Base-by-base conservation (phyloP, 2,888 invertebrate species). In the Chorisops tibialis region DNA sequence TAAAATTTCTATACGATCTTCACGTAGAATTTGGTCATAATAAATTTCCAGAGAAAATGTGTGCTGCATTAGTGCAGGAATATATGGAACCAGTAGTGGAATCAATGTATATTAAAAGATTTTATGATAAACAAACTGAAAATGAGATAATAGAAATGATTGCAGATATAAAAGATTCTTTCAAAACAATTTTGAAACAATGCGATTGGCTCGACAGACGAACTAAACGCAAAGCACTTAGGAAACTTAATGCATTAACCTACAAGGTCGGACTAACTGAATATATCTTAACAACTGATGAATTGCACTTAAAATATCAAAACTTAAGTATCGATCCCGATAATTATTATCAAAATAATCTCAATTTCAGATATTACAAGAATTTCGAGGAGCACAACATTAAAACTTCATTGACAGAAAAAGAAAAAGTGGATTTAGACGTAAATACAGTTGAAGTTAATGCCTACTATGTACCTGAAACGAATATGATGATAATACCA, bases 121-220 rank as follows among this genome's bases (percentile, higher is more conserved):
- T 30, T 45, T 56, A 30, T 35, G 18, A 43, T 11, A 38, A 56
- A 5, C 30, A 45, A 30, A 14, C 18, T 1, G 45, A 14, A 5
- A 38, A 3, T 1, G 24, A 50, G 11, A 41, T 47, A 22, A 38
- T 64, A 21, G 14, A 39, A 16, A 38, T 39, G 35, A 64, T 64
- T 11, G 18, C 45, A 3, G 6, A 51, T 7, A 47, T 64, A 16
- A 64, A 41, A 43, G 35, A 30, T 2, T 22, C 43, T 14, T 51
- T 61, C 18, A 24, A 16, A 12, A 21, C 37, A 2, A 24, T 30
- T 9, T n/a, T 64, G 3, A 18, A 50, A 14, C 11, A 47, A 37
- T 41, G 41, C 7, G 22, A 47, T 16, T 62, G 62, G 64, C 11
- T 64, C 11, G 64, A 64, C 14, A 18, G 18, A 14, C 6, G 43